Evolutionary conservation across 37 sponge, comb jelly and placozoan species (phyloP).

Genomic region (Oscarella lobularis): DNA sequence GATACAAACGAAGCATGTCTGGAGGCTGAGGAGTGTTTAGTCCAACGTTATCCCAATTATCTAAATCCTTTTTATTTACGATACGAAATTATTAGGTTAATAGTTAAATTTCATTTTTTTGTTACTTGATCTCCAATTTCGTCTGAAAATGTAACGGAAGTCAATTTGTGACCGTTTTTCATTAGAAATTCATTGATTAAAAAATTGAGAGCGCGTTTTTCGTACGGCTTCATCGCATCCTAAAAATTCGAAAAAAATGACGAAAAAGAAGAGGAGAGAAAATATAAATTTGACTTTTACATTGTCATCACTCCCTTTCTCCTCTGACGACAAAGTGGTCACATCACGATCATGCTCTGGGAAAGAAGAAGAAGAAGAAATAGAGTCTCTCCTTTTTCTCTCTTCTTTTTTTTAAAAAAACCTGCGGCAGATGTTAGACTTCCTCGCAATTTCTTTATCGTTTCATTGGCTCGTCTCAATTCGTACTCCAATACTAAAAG

Average conservation of each 20-base stretch:
- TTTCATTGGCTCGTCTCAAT: slow-evolving; percentile 85
- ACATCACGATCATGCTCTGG: no score
- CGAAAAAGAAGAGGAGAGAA: no score
- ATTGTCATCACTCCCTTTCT: no score
- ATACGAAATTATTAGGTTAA: not conserved
- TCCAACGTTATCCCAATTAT: slow-evolving; percentile 95
- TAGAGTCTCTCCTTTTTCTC: not conserved
- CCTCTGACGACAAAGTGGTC: no score
- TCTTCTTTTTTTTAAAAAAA: no score
- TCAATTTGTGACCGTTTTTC: slow-evolving; percentile 53
- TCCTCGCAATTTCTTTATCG: slow-evolving; percentile 80
- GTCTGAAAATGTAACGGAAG: slow-evolving; percentile 80
- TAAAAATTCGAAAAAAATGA: no score
- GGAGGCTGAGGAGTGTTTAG: slow-evolving; percentile 89
- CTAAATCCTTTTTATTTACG: slow-evolving; percentile 56
- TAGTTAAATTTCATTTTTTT: not conserved
- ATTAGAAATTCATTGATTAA: slow-evolving; percentile 78
- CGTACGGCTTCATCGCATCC: slow-evolving; percentile 82
- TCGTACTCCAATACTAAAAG: slow-evolving; percentile 82
- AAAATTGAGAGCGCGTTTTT: slow-evolving; percentile 80
- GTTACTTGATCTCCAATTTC: slow-evolving; percentile 78
- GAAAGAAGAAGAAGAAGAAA: not conserved
- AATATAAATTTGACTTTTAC: no score
- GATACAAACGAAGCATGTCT: slow-evolving; percentile 54
- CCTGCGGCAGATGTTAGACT: slow-evolving; percentile 83